Conservation (phyloP, 2,797 vertebrate genomes). For the Rhinophrynus dorsalis region DNA sequence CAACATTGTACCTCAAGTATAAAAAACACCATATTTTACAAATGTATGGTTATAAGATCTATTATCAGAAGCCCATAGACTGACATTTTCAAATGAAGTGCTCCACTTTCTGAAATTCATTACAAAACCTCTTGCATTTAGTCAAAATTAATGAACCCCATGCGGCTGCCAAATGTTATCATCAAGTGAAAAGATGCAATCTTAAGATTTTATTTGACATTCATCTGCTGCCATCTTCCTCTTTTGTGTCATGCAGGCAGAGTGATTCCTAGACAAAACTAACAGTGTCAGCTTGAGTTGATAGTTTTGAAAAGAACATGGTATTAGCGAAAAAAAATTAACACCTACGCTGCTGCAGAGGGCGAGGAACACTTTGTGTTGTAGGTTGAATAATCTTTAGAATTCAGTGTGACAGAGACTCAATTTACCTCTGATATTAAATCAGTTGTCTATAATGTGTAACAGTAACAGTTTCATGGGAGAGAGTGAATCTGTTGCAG, state of each 20-base stretch:
- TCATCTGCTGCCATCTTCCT: conserved; percentile 61
- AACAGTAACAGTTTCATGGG: no score
- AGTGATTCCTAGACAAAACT: conserved; percentile 51
- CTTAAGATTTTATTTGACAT: conserved; percentile 61
- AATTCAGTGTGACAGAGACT: background rate
- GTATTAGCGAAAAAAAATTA: conserved; percentile 42
- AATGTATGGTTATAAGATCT: conserved; percentile 69
- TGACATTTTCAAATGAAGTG: conserved; percentile 60
- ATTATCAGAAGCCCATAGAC: conserved; percentile 61
- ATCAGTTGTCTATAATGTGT: no score
- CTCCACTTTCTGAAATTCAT: conserved; percentile 61
- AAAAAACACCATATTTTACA: conserved; percentile 68
- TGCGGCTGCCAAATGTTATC: conserved; percentile 48
- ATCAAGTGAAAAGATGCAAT: conserved; percentile 56
- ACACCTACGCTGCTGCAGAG: conserved; percentile 30
- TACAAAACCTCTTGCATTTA: conserved; percentile 60
- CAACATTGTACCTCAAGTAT: conserved; percentile 56
- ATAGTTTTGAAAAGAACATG: conserved; percentile 48
- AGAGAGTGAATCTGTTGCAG: no score
- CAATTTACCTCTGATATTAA: background rate
- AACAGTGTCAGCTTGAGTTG: conserved; percentile 45
- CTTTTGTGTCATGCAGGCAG: conserved; percentile 53
- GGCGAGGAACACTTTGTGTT: background rate
- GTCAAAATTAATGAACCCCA: conserved; percentile 66
- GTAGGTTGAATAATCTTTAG: background rate